Evolutionary conservation across 2,113 vertebrate species (phyloP), one percentile per base, ranked within the genome.

Genomic region (Taurulus bubalis): DNA sequence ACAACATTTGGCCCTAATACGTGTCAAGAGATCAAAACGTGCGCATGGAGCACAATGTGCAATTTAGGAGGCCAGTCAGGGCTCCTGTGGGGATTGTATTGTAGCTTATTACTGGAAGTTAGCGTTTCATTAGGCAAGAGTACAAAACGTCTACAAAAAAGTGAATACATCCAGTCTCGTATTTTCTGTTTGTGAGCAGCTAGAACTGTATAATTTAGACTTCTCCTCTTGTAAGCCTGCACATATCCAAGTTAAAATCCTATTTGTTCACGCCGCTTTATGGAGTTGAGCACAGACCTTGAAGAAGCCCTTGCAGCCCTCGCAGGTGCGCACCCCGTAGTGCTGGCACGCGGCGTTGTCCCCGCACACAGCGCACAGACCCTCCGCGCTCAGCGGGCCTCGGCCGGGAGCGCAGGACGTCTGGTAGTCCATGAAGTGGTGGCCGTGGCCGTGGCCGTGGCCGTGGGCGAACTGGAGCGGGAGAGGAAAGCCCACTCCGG

Each of bases 271-370:
- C 32, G 55, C 64, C 18, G 42, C 36, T 55, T 36, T 38, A 28
- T 14, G 7, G 51, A 15, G 26, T 65, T 15, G 22, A 56, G 1
- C 42, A 38, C 87, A 89, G 88, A 98, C 97, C 97, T 98, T 98
- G 86, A 98, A 98, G 85, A 98, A 98, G 3, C 97, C 97, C 89
- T 98, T 98, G 94, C 97, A 98, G 67, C 97, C 97, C 80, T 98
- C 97, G 79, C 97, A 98, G 16, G 97, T 98, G 88, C 97, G 96
- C 85, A 98, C 97, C 4, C 97, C 97, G 66, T 98, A 98, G 89
- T 98, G 97, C 88, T 98, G 97, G 79, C 97, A 98, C 22, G 98
- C 96, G 1, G 98, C 98, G 86, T 98, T 99, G 89, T 99, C 98
- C 1, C 98, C 98, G 65, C 98, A 99, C 72, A 99, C 98, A 0